Percentiles rank a stretch among this genome's conserved stretches.
phyloP scores from a whole-genome alignment of 1,140 invertebrate species.

The Venturia canescens region DNA sequence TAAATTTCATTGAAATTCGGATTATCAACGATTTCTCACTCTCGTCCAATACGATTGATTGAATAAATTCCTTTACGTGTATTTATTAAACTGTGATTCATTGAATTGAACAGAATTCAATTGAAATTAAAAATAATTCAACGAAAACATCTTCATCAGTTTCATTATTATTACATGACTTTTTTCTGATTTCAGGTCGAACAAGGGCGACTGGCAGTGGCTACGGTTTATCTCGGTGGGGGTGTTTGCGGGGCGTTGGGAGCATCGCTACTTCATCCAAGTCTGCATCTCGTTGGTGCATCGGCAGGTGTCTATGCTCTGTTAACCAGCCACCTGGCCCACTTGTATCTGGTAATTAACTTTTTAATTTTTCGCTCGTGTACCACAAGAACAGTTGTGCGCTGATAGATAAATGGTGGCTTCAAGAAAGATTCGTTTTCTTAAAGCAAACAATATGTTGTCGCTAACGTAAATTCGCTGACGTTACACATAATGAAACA shows the following conservation, averaged over 20 bases:
- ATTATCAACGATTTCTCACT: neutral
- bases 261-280: slow-evolving; percentile 88
- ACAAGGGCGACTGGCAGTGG: slow-evolving; percentile 87
- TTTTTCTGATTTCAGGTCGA: slow-evolving; percentile 82
- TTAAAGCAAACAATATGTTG: neutral
- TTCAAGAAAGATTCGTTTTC: too few species aligned
- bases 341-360: slow-evolving; percentile 88
- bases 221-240: slow-evolving; percentile 83
- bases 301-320: slow-evolving; percentile 97
- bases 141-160: too few species aligned
- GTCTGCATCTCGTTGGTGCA: slow-evolving; percentile 89
- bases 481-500: neutral
- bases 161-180: neutral
- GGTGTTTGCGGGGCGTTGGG: slow-evolving; percentile 85
- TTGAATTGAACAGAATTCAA: too few species aligned
- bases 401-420: too few species aligned
- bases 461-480: neutral
- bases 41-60: too few species aligned
- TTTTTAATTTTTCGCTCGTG: slow-evolving; percentile 2
- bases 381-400: neutral
- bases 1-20: neutral
- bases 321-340: slow-evolving; percentile 93
- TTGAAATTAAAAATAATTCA: too few species aligned
- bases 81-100: too few species aligned
- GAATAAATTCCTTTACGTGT: too few species aligned